Evolutionary conservation across 64 coral and sea anemone genomes (phyloP).

Genomic region (Pocillopora verrucosa): DNA sequence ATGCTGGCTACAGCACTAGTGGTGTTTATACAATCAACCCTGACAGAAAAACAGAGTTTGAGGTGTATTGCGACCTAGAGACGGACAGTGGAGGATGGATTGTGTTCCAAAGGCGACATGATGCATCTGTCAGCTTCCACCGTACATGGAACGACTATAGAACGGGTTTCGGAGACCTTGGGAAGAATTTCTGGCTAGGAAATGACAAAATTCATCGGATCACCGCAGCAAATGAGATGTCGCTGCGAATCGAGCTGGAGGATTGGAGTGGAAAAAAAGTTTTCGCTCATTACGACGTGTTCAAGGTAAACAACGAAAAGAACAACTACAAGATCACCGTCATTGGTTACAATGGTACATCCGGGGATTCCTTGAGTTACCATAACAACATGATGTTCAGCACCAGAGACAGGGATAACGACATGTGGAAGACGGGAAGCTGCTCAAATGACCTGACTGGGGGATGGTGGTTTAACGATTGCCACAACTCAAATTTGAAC

Average conservation of each 20-base stretch:
- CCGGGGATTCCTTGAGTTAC: conserved; percentile 58
- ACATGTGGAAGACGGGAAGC: no score
- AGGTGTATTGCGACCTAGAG: no score
- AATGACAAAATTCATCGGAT: conserved; percentile 64
- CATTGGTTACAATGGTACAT: conserved; percentile 37
- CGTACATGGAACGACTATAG: no score
- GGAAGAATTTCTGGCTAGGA: conserved; percentile 49
- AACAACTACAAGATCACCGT: conserved; percentile 44
- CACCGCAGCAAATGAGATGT: conserved; percentile 7
- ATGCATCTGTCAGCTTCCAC: no score
- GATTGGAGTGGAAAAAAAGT: conserved; percentile 41
- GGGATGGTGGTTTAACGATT: no score
- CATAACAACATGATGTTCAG: conserved; percentile 69
- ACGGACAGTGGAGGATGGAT: no score
- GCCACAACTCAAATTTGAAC: conserved; percentile 39
- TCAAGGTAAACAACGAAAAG: conserved; percentile 44
- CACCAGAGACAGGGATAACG: conserved; percentile 12
- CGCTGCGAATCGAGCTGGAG: conserved; percentile 52
- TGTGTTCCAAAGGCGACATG: no score
- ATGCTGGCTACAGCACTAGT: no score
- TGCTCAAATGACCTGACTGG: no score
- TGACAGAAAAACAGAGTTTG: no score
- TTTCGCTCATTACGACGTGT: conserved; percentile 32
- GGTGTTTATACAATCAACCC: no score
- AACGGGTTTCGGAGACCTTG: no score